Conservation (phyloP, 2,797 vertebrate genomes). For the Cirrhinus molitorella region DNA sequence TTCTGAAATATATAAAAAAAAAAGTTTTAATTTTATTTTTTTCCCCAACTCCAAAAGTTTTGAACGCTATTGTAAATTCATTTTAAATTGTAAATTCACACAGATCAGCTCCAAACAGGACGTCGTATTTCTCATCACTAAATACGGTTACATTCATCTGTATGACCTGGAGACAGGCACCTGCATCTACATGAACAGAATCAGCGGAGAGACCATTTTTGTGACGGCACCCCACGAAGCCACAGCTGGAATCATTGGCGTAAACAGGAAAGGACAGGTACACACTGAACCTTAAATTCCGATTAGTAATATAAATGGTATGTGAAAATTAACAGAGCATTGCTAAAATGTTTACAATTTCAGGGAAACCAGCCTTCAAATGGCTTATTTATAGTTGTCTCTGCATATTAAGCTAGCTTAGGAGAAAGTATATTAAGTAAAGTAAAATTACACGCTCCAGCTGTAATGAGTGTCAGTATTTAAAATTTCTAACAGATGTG, state of each 20-base stretch:
- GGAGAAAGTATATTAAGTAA: neutral
- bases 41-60: no score
- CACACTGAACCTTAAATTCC: neutral
- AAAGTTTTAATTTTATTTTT: no score
- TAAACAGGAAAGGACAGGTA: conserved; percentile 99
- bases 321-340: neutral
- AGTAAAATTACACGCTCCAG: neutral
- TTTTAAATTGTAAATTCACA: conserved; percentile 1
- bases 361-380: neutral
- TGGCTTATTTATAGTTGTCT: conserved; percentile 1
- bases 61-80: neutral
- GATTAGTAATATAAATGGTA: neutral
- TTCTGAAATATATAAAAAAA: neutral
- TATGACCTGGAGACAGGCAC: conserved; percentile 98
- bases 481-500: conserved; percentile 18
- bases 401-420: neutral
- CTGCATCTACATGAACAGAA: conserved; percentile 99
- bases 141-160: conserved; percentile 97
- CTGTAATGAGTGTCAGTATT: conserved; percentile 17
- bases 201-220: conserved; percentile 98
- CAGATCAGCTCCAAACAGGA: conserved; percentile 97
- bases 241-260: conserved; percentile 96
- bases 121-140: conserved; percentile 97
- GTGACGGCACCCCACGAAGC: conserved; percentile 97
- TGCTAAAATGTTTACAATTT: conserved; percentile 17